Percentiles rank a stretch among this genome's conserved stretches.
Evolutionary conservation across 2,888 invertebrate species (phyloP).

Genomic region (Acleris sparsana): DNA sequence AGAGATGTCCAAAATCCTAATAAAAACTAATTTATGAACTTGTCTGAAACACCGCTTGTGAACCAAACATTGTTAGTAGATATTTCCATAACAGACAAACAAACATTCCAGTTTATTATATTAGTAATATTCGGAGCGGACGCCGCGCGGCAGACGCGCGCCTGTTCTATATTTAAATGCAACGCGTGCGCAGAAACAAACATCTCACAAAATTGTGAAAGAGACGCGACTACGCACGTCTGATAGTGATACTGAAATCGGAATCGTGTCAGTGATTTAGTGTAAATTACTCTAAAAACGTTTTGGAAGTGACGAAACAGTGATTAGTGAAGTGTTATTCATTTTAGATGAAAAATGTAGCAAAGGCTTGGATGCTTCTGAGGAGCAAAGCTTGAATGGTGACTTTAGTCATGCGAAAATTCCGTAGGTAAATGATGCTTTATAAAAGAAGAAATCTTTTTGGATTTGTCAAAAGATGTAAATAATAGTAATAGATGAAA

Average conservation of each 20-base stretch:
- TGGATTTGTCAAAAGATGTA: neutral
- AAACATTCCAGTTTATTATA: conserved; percentile 35
- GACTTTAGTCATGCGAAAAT: neutral
- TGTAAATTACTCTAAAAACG: conserved; percentile 13
- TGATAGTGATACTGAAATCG: conserved; percentile 36
- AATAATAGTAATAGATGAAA: neutral
- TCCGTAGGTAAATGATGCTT: neutral
- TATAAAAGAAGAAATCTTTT: neutral
- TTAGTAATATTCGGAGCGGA: conserved; percentile 61
- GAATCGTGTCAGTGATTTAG: conserved; percentile 27
- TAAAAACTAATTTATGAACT: conserved; percentile 18
- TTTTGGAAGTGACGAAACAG: neutral
- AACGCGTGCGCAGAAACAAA: conserved; percentile 73
- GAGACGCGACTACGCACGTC: conserved; percentile 64
- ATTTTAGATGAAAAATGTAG: neutral
- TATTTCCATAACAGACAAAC: conserved; percentile 31
- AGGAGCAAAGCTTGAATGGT: neutral
- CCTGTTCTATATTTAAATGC: conserved; percentile 69
- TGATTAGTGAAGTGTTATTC: neutral
- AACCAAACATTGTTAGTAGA: conserved; percentile 27
- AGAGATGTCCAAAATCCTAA: neutral
- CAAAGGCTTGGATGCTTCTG: neutral
- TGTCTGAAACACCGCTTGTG: conserved; percentile 9
- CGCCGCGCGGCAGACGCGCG: conserved; percentile 65
- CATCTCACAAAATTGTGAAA: conserved; percentile 70